Conservation (phyloP, 2,797 vertebrate species). For the Sebastes variabilis region DNA sequence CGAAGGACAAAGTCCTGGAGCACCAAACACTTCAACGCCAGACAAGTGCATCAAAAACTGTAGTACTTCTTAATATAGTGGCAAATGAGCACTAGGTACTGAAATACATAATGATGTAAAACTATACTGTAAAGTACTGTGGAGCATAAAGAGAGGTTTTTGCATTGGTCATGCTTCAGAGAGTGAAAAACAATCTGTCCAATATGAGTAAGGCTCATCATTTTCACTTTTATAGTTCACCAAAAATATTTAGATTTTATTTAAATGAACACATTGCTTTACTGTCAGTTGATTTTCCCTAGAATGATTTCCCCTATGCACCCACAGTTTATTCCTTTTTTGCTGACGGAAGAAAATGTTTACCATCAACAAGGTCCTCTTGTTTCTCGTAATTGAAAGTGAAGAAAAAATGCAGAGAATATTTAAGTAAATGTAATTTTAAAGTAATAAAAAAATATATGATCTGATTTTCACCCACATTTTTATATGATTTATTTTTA, state of each 20-base stretch:
- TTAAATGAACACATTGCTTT: background rate
- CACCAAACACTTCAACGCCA: slow-evolving; percentile 1
- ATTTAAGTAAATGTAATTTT: background rate
- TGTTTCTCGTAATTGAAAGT: background rate
- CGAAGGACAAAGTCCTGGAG: slow-evolving; percentile 5
- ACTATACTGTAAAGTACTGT: background rate
- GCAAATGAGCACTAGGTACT: background rate
- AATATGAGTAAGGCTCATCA: background rate
- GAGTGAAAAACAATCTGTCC: background rate
- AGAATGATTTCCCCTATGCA: background rate
- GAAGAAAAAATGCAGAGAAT: too few species aligned
- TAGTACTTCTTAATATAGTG: background rate
- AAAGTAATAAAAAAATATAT: background rate
- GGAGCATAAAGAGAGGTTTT: background rate
- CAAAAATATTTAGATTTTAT: background rate
- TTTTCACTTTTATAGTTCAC: background rate
- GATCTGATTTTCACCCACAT: background rate
- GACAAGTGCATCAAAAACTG: background rate
- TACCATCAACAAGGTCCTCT: background rate
- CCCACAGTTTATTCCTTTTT: too few species aligned
- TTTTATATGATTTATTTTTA: background rate
- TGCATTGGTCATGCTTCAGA: background rate
- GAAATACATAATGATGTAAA: background rate
- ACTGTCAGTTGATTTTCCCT: rapidly evolving
- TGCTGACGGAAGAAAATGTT: background rate